Base-by-base conservation (phyloP, 2,797 vertebrate genomes). In the Parauchenoglanis ngamensis region DNA sequence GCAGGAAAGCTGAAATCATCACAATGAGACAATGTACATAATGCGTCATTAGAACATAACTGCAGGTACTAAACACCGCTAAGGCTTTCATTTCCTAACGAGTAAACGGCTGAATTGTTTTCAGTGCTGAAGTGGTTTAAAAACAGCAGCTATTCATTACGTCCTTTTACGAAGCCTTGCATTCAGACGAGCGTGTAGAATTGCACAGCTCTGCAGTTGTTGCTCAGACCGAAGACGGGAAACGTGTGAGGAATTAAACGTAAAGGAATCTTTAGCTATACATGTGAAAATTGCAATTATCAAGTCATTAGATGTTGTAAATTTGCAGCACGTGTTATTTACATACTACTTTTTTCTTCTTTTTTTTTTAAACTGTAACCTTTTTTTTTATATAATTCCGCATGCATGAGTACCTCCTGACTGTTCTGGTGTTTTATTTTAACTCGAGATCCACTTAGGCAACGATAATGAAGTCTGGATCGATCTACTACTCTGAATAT, bases 251-350 rank as follows among this genome's bases (percentile, higher is more conserved):
- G 35, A 59, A 82, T 90, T 84, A 35, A 86, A 80, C 31, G 8
- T 13, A 17, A 7, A 49, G 28, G 3, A 8, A 44, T 65, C 85
- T 73, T 76, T 77, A 67, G 81, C 80, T 76, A 81, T 87, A 83
- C 86, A 83, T 84, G 87, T 87, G 78, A 73, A 10, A 86, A 88
- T 86, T 78, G 83, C 80, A 83, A 87, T 87, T 73, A 88, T 84
- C 73, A 77, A 77, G 83, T 89, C 75, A 86, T 86, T 86, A 84
- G 76, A 89, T 83, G 83, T 76, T n/a, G 83, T 82, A 86, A 84
- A 88, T 85, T 70, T 88, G 87, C 84, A 83, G 87, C 84, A 89
- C 49, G 65, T 84, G 81, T 87, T 90, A 88, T 91, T 90, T 91
- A 90, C 89, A 67, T 75, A 86, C 80, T 86, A 77, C 85, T 89